phyloP scores from a whole-genome alignment of 2,888 invertebrate genomes.

The Phyllotreta striolata region DNA sequence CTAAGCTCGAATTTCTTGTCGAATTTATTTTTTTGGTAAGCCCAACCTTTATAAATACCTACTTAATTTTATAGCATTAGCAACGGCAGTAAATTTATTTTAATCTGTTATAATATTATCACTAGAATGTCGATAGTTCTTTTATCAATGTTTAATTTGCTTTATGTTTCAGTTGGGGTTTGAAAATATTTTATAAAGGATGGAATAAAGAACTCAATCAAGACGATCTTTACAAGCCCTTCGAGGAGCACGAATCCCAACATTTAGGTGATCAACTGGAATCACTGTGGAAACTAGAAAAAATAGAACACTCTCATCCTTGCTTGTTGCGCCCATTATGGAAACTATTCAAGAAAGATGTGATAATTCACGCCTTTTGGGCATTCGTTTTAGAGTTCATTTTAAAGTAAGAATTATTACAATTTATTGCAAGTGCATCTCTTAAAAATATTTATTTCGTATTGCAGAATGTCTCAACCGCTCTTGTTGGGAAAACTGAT shows the following conservation, averaged over 20 bases:
- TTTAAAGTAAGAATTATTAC: constrained; percentile 47
- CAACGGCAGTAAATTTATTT: too few species aligned
- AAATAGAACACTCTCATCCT: constrained; percentile 46
- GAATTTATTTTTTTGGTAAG: constrained; percentile 53
- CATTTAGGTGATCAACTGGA: constrained; percentile 61
- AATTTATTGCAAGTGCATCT: not conserved
- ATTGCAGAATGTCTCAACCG: constrained; percentile 49
- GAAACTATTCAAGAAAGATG: constrained; percentile 51
- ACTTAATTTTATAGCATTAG: not conserved
- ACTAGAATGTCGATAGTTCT: not conserved
- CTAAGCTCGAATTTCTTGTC: constrained; percentile 46
- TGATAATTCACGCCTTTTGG: constrained; percentile 47
- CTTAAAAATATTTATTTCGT: not conserved
- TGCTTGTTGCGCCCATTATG: constrained; percentile 52
- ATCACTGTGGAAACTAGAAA: constrained; percentile 52
- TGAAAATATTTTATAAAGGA: constrained; percentile 63
- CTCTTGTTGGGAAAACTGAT: constrained; percentile 50
- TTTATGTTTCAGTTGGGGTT: constrained; percentile 61
- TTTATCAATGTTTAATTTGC: constrained; percentile 1
- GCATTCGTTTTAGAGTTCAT: constrained; percentile 50
- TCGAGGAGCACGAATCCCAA: constrained; percentile 61
- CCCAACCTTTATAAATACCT: not conserved
- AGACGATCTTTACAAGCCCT: constrained; percentile 63
- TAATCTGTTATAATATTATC: not conserved
- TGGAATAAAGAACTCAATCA: constrained; percentile 62